Percentiles rank a stretch among this genome's conserved stretches.
Conservation (phyloP, 2,113 vertebrate genomes). For the Lamprologus tigripictilis region DNA sequence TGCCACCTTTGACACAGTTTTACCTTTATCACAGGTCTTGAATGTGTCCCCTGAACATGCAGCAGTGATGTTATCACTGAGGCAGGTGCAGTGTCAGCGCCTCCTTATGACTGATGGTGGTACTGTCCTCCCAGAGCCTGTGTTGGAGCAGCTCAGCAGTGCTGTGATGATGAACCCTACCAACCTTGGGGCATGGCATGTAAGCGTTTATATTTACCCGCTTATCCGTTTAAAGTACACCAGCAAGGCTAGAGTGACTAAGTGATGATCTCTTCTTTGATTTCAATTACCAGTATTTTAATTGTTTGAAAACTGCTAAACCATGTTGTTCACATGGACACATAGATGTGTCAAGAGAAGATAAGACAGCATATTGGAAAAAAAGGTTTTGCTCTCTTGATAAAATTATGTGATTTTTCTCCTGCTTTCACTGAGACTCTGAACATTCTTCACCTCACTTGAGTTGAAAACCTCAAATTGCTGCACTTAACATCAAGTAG, state of each 20-base stretch:
- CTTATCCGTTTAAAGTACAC: not conserved
- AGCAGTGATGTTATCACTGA: slow-evolving; percentile 77
- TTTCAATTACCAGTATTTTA: not conserved
- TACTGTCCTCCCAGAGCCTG: slow-evolving; percentile 71
- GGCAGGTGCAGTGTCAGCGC: slow-evolving; percentile 86
- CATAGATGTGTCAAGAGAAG: not conserved
- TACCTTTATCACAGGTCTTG: slow-evolving; percentile 71
- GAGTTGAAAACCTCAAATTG: not conserved
- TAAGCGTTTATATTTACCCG: slow-evolving; percentile 52
- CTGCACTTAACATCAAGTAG: not conserved
- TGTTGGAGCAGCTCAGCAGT: slow-evolving; percentile 82
- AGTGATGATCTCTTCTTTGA: not conserved
- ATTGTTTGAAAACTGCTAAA: not conserved
- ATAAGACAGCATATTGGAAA: not conserved
- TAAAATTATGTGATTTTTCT: not conserved
- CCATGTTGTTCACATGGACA: not conserved
- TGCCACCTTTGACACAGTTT: not conserved
- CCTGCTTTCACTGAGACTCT: not conserved
- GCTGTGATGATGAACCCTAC: slow-evolving; percentile 78
- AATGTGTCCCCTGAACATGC: slow-evolving; percentile 80
- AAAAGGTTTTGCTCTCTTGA: not conserved
- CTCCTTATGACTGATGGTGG: slow-evolving; percentile 71
- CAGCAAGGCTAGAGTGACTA: not conserved
- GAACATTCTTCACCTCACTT: not conserved
- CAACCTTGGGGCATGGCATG: slow-evolving; percentile 89